These are phyloP conservation scores for Tetragnatha versicolor DNA, from an alignment of 1,140 invertebrate genomes.

Conservation along the genomic window DNA sequence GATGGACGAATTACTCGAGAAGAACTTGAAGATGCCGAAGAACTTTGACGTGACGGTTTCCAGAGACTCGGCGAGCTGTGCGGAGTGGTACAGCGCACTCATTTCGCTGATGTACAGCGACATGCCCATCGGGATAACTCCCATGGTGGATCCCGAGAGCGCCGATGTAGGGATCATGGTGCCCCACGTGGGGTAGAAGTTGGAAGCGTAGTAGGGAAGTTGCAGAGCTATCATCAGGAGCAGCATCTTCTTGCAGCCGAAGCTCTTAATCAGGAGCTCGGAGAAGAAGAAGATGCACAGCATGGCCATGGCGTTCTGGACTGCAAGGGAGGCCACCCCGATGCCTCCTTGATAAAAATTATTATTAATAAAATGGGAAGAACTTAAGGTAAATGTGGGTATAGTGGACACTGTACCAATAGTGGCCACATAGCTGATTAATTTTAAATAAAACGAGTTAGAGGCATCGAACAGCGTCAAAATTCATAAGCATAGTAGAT, in stretches of 20 bases:
- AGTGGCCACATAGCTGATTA: too few relatives aligned
- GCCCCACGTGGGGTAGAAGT: slow-evolving; percentile 89
- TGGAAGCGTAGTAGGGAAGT: slow-evolving; percentile 89
- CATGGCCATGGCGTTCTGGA: slow-evolving; percentile 87
- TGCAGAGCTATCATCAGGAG: slow-evolving; percentile 91
- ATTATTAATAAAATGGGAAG: too few relatives aligned
- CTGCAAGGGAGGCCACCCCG: slow-evolving; percentile 82
- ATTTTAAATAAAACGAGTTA: too few relatives aligned
- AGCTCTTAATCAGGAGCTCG: slow-evolving; percentile 82
- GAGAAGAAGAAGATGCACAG: slow-evolving; percentile 93
- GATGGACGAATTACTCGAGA: too few relatives aligned
- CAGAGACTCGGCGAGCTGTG: too few relatives aligned
- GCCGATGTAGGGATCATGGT: slow-evolving; percentile 90
- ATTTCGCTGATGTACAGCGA: slow-evolving; percentile 94
- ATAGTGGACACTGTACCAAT: too few relatives aligned
- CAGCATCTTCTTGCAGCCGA: slow-evolving; percentile 95
- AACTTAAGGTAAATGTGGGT: too few relatives aligned
- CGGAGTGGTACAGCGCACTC: slow-evolving; percentile 80
- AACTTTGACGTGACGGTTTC: too few relatives aligned
- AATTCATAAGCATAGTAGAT: too few relatives aligned
- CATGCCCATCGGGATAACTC: slow-evolving; percentile 95
- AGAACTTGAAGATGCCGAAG: too few relatives aligned
- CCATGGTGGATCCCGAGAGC: slow-evolving; percentile 84
- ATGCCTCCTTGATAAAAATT: too few relatives aligned
- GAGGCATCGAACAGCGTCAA: too few relatives aligned